Conservation (phyloP, 2,113 vertebrate species). For the Albula glossodonta region DNA sequence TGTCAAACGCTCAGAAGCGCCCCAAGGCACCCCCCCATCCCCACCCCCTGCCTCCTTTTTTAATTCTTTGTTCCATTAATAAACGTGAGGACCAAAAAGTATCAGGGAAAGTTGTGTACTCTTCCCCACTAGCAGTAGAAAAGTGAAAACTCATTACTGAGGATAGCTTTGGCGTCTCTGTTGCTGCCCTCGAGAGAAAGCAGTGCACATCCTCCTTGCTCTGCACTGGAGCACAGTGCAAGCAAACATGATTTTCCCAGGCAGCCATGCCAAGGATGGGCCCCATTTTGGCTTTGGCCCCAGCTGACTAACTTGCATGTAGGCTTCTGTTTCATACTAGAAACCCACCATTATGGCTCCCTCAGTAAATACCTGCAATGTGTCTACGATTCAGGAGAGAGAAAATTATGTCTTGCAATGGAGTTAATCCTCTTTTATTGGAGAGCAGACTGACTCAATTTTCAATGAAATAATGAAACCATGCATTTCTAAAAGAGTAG, state of each 20-base stretch:
- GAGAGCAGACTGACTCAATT: too few species aligned
- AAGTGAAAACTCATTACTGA: neutral
- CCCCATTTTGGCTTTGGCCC: conserved; percentile 45
- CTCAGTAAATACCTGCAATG: neutral
- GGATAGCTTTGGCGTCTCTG: neutral
- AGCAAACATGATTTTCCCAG: conserved; percentile 41
- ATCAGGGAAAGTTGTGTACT: neutral
- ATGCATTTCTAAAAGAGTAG: too few species aligned
- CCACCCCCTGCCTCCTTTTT: neutral
- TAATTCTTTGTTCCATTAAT: neutral
- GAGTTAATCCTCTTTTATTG: neutral
- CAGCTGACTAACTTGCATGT: conserved; percentile 55
- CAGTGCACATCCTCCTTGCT: neutral
- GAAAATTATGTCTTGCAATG: neutral
- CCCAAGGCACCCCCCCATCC: neutral
- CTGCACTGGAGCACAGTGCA: conserved; percentile 33
- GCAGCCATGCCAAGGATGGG: conserved; percentile 39
- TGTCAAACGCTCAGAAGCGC: neutral
- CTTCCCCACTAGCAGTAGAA: neutral
- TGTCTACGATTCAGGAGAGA: neutral
- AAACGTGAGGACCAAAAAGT: neutral
- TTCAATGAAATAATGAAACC: too few species aligned
- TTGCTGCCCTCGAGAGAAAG: neutral
- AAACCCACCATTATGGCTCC: neutral
- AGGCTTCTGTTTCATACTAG: conserved; percentile 49